Conservation (phyloP, 1,140 invertebrate species). For the Ctenoplectra terminalis region DNA sequence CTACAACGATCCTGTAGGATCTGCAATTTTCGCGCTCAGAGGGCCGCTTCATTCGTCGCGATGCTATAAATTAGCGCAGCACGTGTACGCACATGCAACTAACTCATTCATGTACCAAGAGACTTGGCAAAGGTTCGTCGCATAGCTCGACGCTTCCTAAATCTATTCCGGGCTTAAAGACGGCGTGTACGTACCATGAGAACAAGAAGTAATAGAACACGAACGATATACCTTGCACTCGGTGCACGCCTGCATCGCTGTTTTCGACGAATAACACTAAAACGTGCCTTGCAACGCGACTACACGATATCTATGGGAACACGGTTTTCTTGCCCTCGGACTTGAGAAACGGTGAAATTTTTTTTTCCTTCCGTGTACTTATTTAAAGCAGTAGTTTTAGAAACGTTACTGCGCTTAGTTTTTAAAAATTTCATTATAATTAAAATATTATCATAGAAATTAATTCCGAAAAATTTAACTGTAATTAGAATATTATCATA, state of each 20-base stretch:
- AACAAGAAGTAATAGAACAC: slow-evolving; percentile 40
- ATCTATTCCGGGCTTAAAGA: slow-evolving; percentile 74
- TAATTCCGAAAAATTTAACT: too few relatives aligned
- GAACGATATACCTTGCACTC: slow-evolving; percentile 30
- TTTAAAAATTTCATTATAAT: too few relatives aligned
- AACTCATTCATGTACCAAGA: slow-evolving; percentile 80
- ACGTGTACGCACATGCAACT: slow-evolving; percentile 76
- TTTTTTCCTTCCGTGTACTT: too few relatives aligned
- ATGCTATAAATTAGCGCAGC: slow-evolving; percentile 77
- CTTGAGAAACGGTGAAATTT: not conserved
- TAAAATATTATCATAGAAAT: too few relatives aligned
- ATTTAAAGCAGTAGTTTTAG: too few relatives aligned
- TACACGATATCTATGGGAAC: not conserved
- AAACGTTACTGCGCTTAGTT: too few relatives aligned
- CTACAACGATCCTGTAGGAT: slow-evolving; percentile 28
- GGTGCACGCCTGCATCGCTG: slow-evolving; percentile 21
- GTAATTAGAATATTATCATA: too few relatives aligned
- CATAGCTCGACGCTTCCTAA: slow-evolving; percentile 79
- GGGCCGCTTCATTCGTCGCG: slow-evolving; percentile 38
- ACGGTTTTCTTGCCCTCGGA: not conserved
- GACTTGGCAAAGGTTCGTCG: slow-evolving; percentile 73
- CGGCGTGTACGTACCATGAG: slow-evolving; percentile 41
- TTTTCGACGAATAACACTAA: slow-evolving; percentile 20
- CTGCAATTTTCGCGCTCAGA: not conserved
- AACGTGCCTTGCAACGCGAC: slow-evolving; percentile 19